Evolutionary conservation across 1,140 invertebrate genomes (phyloP), one percentile per base, ranked within the genome.

Genomic region (Paracyclopina nana): DNA sequence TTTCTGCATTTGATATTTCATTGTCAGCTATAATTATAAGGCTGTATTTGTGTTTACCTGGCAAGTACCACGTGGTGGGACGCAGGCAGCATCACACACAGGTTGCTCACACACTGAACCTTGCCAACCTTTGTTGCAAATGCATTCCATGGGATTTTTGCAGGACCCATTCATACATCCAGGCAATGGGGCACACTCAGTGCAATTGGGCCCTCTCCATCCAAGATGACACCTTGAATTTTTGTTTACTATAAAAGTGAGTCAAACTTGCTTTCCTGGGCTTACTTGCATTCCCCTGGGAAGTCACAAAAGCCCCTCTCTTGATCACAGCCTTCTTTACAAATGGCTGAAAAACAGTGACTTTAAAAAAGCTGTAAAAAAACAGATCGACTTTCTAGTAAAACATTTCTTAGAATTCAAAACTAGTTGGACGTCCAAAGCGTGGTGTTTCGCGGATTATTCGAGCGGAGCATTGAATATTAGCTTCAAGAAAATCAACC

Each of bases 111-210:
- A 50, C 11, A 50, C 41, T 20, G 29, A 22, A 4, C 48, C 48
- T 9, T 11, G n/a, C 48, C 48, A 50, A 3, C 48, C 48, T 12
- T 25, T n/a, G 9, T 50, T 22, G 40, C 48, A 50, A 30, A 16
- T 38, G 30, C 48, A 50, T 14, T 50, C 30, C 6, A 20, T 16
- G 3, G 48, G 48, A 8, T 40, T 38, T 43, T 38, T 50, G 24
- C 48, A 50, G 26, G 16, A 48, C 3, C 48, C 48, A 41, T 50
- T n/a, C 11, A 18, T 48, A 22, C 48, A 50, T 14, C 48, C 48
- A 22, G 34, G 30, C 6, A 50, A 20, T 8, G 14, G n/a, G 4
- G 28, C 48, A 50, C 48, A 50, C 4, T 50, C 48, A 44, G 22
- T 41, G 28, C 48, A 50, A 26, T 41, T 50, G 4, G 14, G 12